Evolutionary conservation across 1,140 invertebrate species (phyloP).

Genomic region (Zaprionus vittiger): DNA sequence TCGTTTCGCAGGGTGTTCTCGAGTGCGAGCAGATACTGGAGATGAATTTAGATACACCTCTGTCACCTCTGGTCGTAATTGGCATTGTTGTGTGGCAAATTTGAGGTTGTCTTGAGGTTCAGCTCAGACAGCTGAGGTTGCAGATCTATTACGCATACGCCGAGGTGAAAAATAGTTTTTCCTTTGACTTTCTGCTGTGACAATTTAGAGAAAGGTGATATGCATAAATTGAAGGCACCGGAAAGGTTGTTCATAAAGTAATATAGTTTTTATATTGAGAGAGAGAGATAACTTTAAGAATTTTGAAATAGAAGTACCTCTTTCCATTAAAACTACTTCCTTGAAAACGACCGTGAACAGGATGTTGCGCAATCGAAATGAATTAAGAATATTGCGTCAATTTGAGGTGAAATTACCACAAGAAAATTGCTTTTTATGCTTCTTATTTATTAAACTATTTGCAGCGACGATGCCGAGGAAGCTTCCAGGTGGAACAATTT

Average conservation of each 20-base stretch:
- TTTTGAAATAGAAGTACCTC: no score
- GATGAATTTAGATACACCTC: neutral
- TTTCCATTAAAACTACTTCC: neutral
- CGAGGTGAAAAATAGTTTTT: neutral
- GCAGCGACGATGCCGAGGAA: slow-evolving; percentile 70
- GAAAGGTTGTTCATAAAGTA: no score
- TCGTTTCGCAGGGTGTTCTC: slow-evolving; percentile 1
- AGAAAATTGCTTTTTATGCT: slow-evolving; percentile 13
- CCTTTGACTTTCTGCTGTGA: no score
- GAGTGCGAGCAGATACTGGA: neutral
- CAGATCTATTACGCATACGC: neutral
- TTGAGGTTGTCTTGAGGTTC: slow-evolving; percentile 5
- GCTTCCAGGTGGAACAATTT: slow-evolving; percentile 89
- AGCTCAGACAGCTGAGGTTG: neutral
- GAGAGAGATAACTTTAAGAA: no score
- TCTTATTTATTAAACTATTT: slow-evolving; percentile 47
- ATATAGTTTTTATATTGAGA: no score
- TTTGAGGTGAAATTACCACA: neutral
- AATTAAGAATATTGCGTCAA: slow-evolving; percentile 14
- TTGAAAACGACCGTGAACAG: no score
- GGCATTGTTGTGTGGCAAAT: slow-evolving; percentile 6
- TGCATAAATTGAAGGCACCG: no score
- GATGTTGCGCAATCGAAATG: neutral
- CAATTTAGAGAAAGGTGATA: no score
- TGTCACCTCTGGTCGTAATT: neutral